Percentiles rank a stretch among this genome's conserved stretches.
Evolutionary conservation across 2,888 invertebrate genomes (phyloP).

Genomic region (Oxytorus armatus): DNA sequence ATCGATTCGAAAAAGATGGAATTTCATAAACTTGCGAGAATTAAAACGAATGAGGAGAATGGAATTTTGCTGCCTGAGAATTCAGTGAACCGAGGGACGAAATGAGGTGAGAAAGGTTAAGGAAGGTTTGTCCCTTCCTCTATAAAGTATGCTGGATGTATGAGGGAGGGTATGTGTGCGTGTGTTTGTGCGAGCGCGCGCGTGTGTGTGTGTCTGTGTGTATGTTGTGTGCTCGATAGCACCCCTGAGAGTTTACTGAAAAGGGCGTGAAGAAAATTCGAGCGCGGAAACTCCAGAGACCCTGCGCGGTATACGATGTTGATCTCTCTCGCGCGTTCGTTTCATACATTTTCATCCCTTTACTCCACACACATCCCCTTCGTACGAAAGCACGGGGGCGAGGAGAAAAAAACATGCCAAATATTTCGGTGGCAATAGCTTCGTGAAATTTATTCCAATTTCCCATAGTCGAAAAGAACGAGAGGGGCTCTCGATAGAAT

Average conservation of each 20-base stretch:
- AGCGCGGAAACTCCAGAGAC: conserved; percentile 48
- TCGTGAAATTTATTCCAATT: conserved; percentile 67
- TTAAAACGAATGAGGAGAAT: conserved; percentile 10
- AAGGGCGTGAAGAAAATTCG: conserved; percentile 59
- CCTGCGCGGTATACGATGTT: conserved; percentile 60
- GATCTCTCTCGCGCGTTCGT: conserved; percentile 36
- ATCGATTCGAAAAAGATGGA: conserved; percentile 23
- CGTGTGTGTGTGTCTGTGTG: background rate
- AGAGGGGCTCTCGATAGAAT: conserved; percentile 11
- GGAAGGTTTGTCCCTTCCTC: conserved; percentile 22
- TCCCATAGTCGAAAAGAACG: conserved; percentile 41
- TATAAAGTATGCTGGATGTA: conserved; percentile 32
- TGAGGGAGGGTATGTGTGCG: conserved; percentile 28
- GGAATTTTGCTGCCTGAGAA: conserved; percentile 47
- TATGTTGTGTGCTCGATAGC: conserved; percentile 56
- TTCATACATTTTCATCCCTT: conserved; percentile 27
- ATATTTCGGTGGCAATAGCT: conserved; percentile 50
- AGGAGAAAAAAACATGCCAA: conserved; percentile 11
- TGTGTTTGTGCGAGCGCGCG: background rate
- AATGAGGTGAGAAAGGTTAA: conserved; percentile 55
- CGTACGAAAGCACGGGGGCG: too few relatives aligned
- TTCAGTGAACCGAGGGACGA: conserved; percentile 48
- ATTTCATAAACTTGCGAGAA: conserved; percentile 19
- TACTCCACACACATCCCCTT: conserved; percentile 14
- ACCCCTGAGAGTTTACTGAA: conserved; percentile 45